A percentile compares a stretch with the other conserved stretches of the same genome.
These are phyloP conservation scores for Falco peregrinus DNA, from an alignment of 2,797 vertebrate species.

Conservation along the genomic window DNA sequence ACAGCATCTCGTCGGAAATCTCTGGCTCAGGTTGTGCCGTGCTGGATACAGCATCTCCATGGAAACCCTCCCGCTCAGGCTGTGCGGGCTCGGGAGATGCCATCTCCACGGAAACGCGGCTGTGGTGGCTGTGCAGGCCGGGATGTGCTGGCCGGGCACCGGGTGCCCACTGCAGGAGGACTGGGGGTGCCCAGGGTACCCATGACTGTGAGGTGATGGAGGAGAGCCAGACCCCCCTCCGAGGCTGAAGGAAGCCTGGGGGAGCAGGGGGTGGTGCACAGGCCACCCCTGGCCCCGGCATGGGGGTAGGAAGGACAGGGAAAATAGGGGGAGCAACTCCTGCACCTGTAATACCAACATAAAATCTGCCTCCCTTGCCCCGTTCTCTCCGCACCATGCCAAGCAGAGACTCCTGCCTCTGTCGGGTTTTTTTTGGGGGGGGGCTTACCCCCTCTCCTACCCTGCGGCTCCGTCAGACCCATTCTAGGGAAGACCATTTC, in stretches of 20 bases:
- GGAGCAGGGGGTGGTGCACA: neutral
- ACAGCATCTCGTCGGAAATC: conserved; percentile 32
- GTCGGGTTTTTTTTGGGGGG: fast-evolving
- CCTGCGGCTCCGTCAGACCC: neutral
- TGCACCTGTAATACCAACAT: neutral
- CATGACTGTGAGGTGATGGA: neutral
- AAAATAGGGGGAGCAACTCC: neutral
- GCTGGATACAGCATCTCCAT: conserved; percentile 69
- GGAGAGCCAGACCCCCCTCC: neutral
- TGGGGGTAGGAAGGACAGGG: neutral
- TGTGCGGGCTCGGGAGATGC: conserved; percentile 66
- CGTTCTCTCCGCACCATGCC: neutral
- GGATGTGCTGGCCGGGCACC: neutral
- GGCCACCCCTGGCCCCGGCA: neutral
- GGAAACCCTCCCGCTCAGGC: conserved; percentile 67
- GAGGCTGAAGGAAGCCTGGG: too few relatives aligned
- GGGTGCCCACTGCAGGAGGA: neutral
- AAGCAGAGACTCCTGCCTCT: neutral
- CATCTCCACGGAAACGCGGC: conserved; percentile 67
- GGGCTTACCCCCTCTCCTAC: neutral
- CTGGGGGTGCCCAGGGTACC: neutral
- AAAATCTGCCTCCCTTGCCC: neutral
- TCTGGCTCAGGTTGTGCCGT: conserved; percentile 56
- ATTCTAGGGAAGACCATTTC: fast-evolving
- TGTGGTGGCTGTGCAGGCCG: conserved; percentile 34